Base-by-base conservation (phyloP, 37 sponge, comb jelly and placozoan species). In the Petrosia ficiformis region DNA sequence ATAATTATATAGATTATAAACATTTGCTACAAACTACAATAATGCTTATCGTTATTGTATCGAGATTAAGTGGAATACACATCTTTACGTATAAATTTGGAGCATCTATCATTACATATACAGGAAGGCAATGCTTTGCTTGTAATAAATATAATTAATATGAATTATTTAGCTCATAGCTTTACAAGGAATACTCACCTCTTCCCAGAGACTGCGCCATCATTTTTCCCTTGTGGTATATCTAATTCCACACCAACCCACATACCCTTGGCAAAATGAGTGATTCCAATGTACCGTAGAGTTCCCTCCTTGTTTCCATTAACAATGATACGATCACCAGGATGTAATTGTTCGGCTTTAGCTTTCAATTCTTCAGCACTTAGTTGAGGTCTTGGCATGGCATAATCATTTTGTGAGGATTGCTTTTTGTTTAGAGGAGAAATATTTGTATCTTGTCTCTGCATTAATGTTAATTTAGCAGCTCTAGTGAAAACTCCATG, bases 181-280 rank as follows among this genome's bases (percentile, higher is more conserved):
- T 48, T 8, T 48, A 48, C 54, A 48, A 48, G 10, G 1, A 31
- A 81, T 77, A n/a, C n/a, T 64, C 38, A 94, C 89, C 93, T 86
- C 65, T 83, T 91, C 0, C 94, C 97, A 2, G 92, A 87, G 8
- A 97, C 91, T 59, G 80, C 67, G 3, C 97, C 97, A 77, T 91
- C 81, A 41, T 97, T 97, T 71, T 97, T 97, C 21, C 97, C 97
- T 39, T 84, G 87, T 57, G 83, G 68, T 11, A 54, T 71, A 57
- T 94, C 92, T 65, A 97, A 69, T 29, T 81, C 85, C 26, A 97
- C 90, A 26, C 97, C 97, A 26, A 84, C 89, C 97, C 97, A 97
- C 41, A 86, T 59, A 0, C 97, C 97, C 24, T 82, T 85, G 56
- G 97, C 89, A 88, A 97, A 97, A 26, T 91, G 66, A 4, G 97